These are phyloP conservation scores for Clarias laeviceps DNA, from an alignment of 2,797 vertebrate species.

Conservation along the genomic window DNA sequence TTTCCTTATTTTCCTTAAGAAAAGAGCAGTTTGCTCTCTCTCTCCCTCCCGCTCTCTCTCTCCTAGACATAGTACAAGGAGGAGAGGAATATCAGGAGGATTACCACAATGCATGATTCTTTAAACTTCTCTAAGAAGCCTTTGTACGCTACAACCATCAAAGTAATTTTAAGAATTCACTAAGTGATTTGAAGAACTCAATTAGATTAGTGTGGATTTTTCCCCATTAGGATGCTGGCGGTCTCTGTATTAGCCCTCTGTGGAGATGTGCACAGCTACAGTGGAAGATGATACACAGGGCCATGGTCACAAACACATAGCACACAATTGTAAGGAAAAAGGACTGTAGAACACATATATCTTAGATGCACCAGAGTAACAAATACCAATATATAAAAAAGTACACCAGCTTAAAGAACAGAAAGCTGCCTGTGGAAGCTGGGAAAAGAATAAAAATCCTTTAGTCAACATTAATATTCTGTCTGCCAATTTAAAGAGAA, in stretches of 20 bases:
- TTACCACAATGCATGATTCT: neutral
- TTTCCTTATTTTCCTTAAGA: constrained; percentile 18
- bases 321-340: neutral
- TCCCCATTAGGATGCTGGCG: neutral
- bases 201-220: neutral
- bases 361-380: neutral
- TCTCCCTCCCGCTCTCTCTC: neutral
- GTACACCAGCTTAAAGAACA: no score
- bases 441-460: no score
- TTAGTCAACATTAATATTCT: no score
- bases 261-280: neutral
- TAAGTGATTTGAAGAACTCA: neutral
- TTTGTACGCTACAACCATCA: neutral
- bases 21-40: neutral
- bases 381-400: neutral
- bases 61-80: neutral
- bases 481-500: no score
- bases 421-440: no score
- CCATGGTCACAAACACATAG: neutral
- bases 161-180: neutral
- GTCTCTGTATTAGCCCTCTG: neutral
- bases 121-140: neutral
- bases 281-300: neutral
- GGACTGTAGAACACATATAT: neutral
- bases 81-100: neutral